These are phyloP conservation scores for Halcyon badia DNA, from an alignment of 2,797 vertebrate species.

Conservation along the genomic window DNA sequence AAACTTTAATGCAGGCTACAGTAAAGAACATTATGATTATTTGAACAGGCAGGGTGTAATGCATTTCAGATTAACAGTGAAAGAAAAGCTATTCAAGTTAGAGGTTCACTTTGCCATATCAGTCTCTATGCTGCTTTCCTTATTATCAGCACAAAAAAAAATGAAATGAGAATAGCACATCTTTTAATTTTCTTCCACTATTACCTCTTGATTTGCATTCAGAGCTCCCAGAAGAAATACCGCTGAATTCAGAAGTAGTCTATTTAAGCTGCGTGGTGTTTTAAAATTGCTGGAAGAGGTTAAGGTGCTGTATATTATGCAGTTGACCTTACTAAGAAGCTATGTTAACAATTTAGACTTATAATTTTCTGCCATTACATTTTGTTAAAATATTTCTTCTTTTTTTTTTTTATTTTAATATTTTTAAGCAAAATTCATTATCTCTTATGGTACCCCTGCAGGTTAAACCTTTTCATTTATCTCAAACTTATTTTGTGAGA, in stretches of 20 bases:
- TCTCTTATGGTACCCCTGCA: constrained; percentile 69
- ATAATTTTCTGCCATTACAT: constrained; percentile 74
- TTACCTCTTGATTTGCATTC: constrained; percentile 81
- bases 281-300: constrained; percentile 76
- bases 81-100: constrained; percentile 76
- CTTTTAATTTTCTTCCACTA: constrained; percentile 80
- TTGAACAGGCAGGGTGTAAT: constrained; percentile 74
- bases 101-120: constrained; percentile 64
- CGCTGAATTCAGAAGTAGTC: constrained; percentile 74
- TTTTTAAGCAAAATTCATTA: constrained; percentile 73
- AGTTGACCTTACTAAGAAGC: constrained; percentile 78
- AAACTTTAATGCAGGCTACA: constrained; percentile 64
- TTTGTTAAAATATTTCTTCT: constrained; percentile 66
- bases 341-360: constrained; percentile 77
- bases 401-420: neutral
- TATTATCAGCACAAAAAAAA: constrained; percentile 77
- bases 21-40: constrained; percentile 74
- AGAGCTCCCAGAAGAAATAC: constrained; percentile 80
- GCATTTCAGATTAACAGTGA: constrained; percentile 74
- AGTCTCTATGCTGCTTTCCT: constrained; percentile 70
- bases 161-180: constrained; percentile 78
- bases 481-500: constrained; percentile 71
- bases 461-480: constrained; percentile 76
- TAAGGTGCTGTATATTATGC: constrained; percentile 70
- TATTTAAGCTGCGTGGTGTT: constrained; percentile 79